phyloP scores from a whole-genome alignment of 2,797 vertebrate genomes.

The Rhabdomys pumilio region DNA sequence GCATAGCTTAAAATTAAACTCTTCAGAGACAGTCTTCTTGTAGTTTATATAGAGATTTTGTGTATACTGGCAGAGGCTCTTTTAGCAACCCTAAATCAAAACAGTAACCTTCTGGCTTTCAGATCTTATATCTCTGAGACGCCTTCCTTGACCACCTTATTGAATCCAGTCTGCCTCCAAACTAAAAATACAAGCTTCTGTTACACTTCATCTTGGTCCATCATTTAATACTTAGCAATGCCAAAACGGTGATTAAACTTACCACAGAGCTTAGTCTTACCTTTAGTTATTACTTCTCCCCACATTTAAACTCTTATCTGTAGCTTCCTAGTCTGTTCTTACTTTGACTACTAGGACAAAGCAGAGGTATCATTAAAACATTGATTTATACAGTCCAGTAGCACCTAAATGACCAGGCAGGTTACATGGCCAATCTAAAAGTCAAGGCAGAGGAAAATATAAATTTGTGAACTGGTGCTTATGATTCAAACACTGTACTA shows the following conservation, averaged over 20 bases:
- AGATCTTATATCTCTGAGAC: neutral
- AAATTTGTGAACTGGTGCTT: neutral
- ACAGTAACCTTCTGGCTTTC: neutral
- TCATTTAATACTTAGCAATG: slow-evolving; percentile 13
- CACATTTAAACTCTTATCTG: neutral
- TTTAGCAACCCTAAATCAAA: neutral
- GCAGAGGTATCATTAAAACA: neutral
- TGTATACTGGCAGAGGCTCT: neutral
- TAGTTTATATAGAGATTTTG: neutral
- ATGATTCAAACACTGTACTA: neutral
- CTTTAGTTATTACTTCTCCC: neutral
- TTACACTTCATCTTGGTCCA: neutral
- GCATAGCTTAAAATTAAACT: neutral
- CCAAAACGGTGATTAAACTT: neutral
- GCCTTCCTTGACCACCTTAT: neutral
- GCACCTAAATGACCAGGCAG: neutral
- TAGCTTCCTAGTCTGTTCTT: neutral
- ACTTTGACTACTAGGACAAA: neutral
- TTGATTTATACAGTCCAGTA: neutral
- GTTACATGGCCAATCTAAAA: neutral
- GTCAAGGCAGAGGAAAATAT: neutral
- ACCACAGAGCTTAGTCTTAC: neutral
- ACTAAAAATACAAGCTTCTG: neutral
- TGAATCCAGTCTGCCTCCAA: neutral
- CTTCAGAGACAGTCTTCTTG: neutral